Evolutionary conservation across 2,888 invertebrate genomes (phyloP), one percentile per base, ranked within the genome.

Genomic region (Zaprionus obscuricornis): DNA sequence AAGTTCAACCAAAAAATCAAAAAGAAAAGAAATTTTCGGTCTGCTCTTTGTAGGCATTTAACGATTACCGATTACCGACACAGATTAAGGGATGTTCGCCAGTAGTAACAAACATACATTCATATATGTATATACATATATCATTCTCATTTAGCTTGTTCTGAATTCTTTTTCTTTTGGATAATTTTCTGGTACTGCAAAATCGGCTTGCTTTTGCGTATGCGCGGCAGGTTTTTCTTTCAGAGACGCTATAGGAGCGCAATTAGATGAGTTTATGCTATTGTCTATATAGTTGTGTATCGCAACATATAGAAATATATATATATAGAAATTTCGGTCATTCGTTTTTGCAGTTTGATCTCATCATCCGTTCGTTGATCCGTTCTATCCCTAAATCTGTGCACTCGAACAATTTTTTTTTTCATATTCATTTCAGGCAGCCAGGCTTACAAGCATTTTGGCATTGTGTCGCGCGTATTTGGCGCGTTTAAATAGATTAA

Each of bases 401-500:
- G 84, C 76, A 77, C 79, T 79, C 84, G 71, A 74, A 74, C 85
- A 64, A 26, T 43, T 55, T 27, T 24, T 13, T 6, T 47, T 52
- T 37, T 50, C 14, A 29, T 24, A 18, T 37, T 42, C 27, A 27
- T 22, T 51, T 43, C 36, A 18, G 11, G 13, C 2, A 11, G 1
- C 33, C 33, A 45, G 14, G 16, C 37, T n/a, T 24, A 22, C 3
- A 6, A 42, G 50, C 43, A 52, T 63, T 66, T 73, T 65, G 42
- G 67, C 67, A 70, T 87, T 87, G 78, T 79, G 74, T 74, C 77
- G 71, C 72, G 73, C 74, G 85, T 81, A 86, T 87, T 89, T 89
- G 85, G 85, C 85, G 87, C 87, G 82, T 86, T 89, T 90, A 90
- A 90, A 90, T 87, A 90, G 90, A 90, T 90, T 90, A 90, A 89